Conservation (phyloP, 2,113 vertebrate species). For the Columba janthina region DNA sequence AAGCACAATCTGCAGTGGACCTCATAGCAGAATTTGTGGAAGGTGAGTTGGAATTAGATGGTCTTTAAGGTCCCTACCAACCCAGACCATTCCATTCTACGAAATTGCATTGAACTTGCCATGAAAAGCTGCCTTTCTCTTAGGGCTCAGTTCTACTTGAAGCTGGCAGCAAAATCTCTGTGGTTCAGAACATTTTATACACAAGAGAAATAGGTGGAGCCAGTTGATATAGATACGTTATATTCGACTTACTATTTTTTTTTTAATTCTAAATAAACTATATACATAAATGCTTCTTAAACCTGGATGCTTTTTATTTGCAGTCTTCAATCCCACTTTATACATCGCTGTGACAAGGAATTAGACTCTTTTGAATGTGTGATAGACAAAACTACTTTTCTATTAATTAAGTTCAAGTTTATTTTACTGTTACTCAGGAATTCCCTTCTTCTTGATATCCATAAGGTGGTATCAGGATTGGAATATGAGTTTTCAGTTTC, state of each 20-base stretch:
- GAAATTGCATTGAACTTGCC: background rate
- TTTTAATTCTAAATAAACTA: background rate
- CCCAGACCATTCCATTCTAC: background rate
- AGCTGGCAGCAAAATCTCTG: background rate
- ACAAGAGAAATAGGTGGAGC: background rate
- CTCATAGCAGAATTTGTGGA: no score
- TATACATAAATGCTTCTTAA: background rate
- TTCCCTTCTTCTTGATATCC: background rate
- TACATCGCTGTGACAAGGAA: background rate
- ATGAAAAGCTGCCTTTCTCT: background rate
- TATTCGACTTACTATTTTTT: background rate
- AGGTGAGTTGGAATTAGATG: no score
- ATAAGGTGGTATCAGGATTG: background rate
- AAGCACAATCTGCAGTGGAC: no score
- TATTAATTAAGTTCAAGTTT: background rate
- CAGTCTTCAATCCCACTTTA: background rate
- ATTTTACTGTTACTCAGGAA: background rate
- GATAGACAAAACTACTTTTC: background rate
- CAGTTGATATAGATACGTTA: background rate
- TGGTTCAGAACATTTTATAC: background rate
- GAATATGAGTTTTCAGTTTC: background rate
- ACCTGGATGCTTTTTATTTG: background rate
- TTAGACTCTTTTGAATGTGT: constrained; percentile 5
- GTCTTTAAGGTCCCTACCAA: no score
- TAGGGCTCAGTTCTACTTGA: background rate